Evolutionary conservation across 2,797 vertebrate species (phyloP), one percentile per base, ranked within the genome.

Genomic region (Enteromius radiatus): DNA sequence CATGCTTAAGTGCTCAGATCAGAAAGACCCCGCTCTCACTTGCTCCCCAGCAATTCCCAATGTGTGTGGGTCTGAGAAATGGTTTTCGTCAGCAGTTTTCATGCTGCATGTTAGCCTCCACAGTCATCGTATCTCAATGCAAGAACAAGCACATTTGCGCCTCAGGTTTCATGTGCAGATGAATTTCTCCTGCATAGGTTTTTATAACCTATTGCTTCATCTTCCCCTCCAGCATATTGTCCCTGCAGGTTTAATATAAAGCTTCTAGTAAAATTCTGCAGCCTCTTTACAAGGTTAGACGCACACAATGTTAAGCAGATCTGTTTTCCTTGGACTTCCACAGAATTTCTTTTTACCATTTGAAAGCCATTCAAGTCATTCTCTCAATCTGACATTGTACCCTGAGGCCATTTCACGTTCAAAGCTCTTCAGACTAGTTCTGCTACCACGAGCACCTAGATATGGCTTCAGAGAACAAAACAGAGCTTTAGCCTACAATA

Each of bases 41-140:
- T 89, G 86, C 78, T 88, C 88, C 45, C 43, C 85, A 88, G 84
- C 79, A 89, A 89, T 77, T 82, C 77, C 70, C 61, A 41, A 67
- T 33, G 75, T 78, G 80, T 84, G 69, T 74, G 56, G 71, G 67
- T 67, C 47, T 68, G 33, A 59, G 67, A 67, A 75, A 74, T 61
- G 56, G 81, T 75, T 80, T 26, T 70, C 11, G 8, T 85, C 73
- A 75, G 69, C 52, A 65, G 63, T 38, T 68, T 79, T 84, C 36
- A 43, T 76, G 64, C 56, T 52, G 56, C 38, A 56, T 23, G 41
- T 71, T 59, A 75, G 43, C 54, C 31, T 79, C 41, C 21, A 41
- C 56, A 47, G 54, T 75, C 70, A 45, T 38, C 9, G 47, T 9
- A 21, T 76, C 56, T 67, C 81, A 54, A 23, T 38, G 47, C 11